Evolutionary conservation across 1,140 invertebrate species (phyloP).

Genomic region (Aricia agestis): DNA sequence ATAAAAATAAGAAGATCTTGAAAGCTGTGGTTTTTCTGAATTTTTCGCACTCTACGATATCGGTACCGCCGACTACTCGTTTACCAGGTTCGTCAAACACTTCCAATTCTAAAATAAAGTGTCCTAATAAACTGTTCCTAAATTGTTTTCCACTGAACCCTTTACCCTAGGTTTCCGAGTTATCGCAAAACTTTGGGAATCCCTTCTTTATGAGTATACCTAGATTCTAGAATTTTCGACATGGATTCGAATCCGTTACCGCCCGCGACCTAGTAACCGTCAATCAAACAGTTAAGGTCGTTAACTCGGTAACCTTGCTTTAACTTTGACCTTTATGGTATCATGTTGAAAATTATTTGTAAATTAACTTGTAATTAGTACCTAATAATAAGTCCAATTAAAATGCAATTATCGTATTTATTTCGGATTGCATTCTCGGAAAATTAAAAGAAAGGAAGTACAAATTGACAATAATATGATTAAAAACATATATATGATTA

Average conservation of each 20-base stretch:
- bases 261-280: not conserved
- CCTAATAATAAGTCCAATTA: not conserved
- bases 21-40: no score
- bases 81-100: no score
- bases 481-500: no score
- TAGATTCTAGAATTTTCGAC: not conserved
- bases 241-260: not conserved
- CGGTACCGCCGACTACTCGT: no score
- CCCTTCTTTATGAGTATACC: not conserved
- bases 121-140: no score
- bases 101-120: no score
- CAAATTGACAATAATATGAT: not conserved
- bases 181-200: no score
- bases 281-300: constrained; percentile 4
- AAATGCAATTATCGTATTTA: not conserved
- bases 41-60: no score
- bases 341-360: not conserved
- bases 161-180: no score
- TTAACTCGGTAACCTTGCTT: not conserved
- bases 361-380: constrained; percentile 4
- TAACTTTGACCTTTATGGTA: not conserved
- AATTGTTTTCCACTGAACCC: no score
- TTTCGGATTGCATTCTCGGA: not conserved
- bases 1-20: no score
- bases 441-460: not conserved